A percentile compares a stretch with the other conserved stretches of the same genome.
phyloP scores from a whole-genome alignment of 2,888 invertebrate genomes.

The Chaitophorus viminalis region DNA sequence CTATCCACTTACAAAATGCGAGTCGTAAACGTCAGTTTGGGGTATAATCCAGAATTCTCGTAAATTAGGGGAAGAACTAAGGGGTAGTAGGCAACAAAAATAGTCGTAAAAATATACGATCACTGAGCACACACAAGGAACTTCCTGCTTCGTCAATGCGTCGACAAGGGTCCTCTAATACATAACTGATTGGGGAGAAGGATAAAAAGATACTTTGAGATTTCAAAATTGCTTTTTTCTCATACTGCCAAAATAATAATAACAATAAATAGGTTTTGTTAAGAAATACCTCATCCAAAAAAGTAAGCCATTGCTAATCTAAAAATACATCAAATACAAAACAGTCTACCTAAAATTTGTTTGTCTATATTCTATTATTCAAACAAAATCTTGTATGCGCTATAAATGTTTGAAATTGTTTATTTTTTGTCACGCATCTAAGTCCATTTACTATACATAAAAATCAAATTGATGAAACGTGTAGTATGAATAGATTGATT shows the following conservation, averaged over 20 bases:
- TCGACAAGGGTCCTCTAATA: slow-evolving; percentile 22
- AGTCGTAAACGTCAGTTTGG: slow-evolving; percentile 41
- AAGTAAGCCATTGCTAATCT: background rate
- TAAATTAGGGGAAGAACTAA: slow-evolving; percentile 48
- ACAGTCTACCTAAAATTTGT: background rate
- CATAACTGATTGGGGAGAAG: slow-evolving; percentile 1
- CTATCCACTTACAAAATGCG: slow-evolving; percentile 43
- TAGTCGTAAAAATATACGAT: slow-evolving; percentile 39
- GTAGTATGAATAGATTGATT: no score
- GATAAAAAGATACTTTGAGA: slow-evolving; percentile 21
- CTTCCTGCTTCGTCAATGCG: slow-evolving; percentile 49
- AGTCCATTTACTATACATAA: no score
- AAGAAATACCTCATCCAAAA: background rate
- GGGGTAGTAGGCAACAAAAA: slow-evolving; percentile 38
- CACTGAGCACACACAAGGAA: slow-evolving; percentile 18
- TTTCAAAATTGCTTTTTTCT: slow-evolving; percentile 30
- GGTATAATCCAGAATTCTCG: slow-evolving; percentile 31
- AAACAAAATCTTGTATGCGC: background rate
- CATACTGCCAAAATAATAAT: background rate
- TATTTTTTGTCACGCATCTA: no score
- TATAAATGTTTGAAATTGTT: no score
- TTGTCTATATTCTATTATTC: background rate
- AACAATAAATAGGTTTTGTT: background rate
- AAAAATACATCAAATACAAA: background rate
- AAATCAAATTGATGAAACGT: no score